phyloP scores from a whole-genome alignment of 2,888 invertebrate species.

The Phyllotreta striolata region DNA sequence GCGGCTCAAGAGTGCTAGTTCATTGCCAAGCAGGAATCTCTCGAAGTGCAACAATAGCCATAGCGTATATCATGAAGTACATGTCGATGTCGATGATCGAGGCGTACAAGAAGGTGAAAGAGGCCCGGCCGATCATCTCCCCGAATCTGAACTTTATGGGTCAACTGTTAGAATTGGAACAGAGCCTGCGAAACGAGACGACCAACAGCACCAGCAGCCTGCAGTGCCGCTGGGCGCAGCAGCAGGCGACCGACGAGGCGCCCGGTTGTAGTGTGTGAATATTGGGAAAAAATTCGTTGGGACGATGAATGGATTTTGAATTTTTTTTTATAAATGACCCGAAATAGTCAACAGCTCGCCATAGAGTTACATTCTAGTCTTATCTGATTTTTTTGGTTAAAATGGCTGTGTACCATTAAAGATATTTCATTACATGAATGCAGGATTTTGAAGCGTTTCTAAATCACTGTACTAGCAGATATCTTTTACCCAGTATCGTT shows the following conservation, averaged over 20 bases:
- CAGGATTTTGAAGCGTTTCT: slow-evolving; percentile 34
- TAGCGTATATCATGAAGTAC: slow-evolving; percentile 93
- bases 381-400: slow-evolving; percentile 51
- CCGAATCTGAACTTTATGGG: slow-evolving; percentile 95
- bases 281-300: slow-evolving; percentile 8
- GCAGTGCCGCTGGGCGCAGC: slow-evolving; percentile 65
- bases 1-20: slow-evolving; percentile 79
- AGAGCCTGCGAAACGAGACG: slow-evolving; percentile 65
- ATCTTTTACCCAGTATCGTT: neutral
- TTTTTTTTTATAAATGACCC: slow-evolving; percentile 31
- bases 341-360: slow-evolving; percentile 51
- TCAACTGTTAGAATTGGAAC: slow-evolving; percentile 85
- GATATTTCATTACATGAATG: slow-evolving; percentile 49
- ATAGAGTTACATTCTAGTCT: slow-evolving; percentile 57
- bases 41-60: slow-evolving; percentile 92
- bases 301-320: slow-evolving; percentile 30
- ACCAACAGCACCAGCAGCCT: slow-evolving; percentile 59
- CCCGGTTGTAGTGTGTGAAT: slow-evolving; percentile 65
- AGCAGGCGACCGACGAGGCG: slow-evolving; percentile 64
- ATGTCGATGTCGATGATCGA: slow-evolving; percentile 83
- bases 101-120: slow-evolving; percentile 87
- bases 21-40: slow-evolving; percentile 97
- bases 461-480: slow-evolving; percentile 24
- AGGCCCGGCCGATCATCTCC: slow-evolving; percentile 87
- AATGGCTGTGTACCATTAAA: slow-evolving; percentile 61